Evolutionary conservation across 2,888 invertebrate genomes (phyloP).

Genomic region (Itoplectis maculator): DNA sequence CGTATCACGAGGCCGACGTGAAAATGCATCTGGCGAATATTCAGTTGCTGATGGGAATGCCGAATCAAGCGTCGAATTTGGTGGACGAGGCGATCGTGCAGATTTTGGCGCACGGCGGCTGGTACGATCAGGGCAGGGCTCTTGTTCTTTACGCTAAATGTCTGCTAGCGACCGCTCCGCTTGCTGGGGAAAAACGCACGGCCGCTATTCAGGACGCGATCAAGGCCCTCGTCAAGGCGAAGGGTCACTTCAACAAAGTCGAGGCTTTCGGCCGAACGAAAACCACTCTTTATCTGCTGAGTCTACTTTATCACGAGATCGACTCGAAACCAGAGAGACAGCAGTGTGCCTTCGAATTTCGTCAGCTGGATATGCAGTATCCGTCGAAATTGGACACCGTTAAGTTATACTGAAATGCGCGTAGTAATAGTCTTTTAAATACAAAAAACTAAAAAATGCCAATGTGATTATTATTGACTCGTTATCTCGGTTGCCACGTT

Average conservation of each 20-base stretch:
- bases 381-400: slow-evolving; percentile 87
- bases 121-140: slow-evolving; percentile 92
- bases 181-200: slow-evolving; percentile 85
- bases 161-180: slow-evolving; percentile 88
- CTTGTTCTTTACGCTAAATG: slow-evolving; percentile 92
- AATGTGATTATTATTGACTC: neutral
- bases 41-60: slow-evolving; percentile 90
- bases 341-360: slow-evolving; percentile 92
- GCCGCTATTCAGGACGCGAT: slow-evolving; percentile 87
- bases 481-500: too few relatives aligned
- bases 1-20: slow-evolving; percentile 90
- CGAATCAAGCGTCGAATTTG: slow-evolving; percentile 90
- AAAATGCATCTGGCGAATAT: slow-evolving; percentile 93
- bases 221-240: slow-evolving; percentile 88
- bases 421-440: neutral
- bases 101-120: slow-evolving; percentile 92
- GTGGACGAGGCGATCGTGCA: slow-evolving; percentile 89
- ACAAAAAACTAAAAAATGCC: neutral
- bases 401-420: slow-evolving; percentile 74
- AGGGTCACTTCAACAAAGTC: slow-evolving; percentile 89
- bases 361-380: slow-evolving; percentile 91
- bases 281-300: slow-evolving; percentile 89
- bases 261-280: slow-evolving; percentile 92
- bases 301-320: slow-evolving; percentile 89
- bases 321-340: slow-evolving; percentile 91